Conservation (phyloP, 1,140 invertebrate genomes). For the Panagrolaimus sp. region DNA sequence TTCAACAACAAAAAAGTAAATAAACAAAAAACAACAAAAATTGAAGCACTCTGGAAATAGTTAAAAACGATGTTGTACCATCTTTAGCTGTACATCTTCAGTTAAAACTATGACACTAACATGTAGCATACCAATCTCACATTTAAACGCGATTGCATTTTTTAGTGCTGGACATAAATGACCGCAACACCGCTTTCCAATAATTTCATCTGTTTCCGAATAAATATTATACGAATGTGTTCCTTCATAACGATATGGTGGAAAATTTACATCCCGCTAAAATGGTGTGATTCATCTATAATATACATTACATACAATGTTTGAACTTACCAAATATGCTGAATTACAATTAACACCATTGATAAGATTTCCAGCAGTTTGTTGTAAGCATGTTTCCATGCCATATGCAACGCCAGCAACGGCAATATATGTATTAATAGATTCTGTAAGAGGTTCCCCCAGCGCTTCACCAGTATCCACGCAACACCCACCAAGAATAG, state of each 20-base stretch:
- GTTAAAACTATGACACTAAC: too few species aligned
- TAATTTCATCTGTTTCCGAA: not conserved
- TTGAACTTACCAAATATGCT: not conserved
- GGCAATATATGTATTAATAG: slow-evolving; percentile 24
- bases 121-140: too few species aligned
- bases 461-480: slow-evolving; percentile 27
- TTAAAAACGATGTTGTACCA: too few species aligned
- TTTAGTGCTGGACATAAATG: not conserved
- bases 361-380: slow-evolving; percentile 13
- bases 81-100: too few species aligned
- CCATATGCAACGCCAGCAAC: slow-evolving; percentile 22
- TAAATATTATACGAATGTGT: not conserved
- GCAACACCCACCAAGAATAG: slow-evolving; percentile 35
- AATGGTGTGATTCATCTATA: too few species aligned
- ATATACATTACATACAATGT: too few species aligned
- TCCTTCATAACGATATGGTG: not conserved
- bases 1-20: too few species aligned
- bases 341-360: slow-evolving; percentile 19
- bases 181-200: not conserved
- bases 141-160: not conserved
- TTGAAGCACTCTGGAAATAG: too few species aligned
- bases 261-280: not conserved
- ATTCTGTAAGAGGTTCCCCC: slow-evolving; percentile 21
- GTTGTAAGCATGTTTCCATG: slow-evolving; percentile 3
- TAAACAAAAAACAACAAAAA: too few species aligned